Evolutionary conservation across 1,140 invertebrate species (phyloP).

Genomic region (Hesperophylax magnus): DNA sequence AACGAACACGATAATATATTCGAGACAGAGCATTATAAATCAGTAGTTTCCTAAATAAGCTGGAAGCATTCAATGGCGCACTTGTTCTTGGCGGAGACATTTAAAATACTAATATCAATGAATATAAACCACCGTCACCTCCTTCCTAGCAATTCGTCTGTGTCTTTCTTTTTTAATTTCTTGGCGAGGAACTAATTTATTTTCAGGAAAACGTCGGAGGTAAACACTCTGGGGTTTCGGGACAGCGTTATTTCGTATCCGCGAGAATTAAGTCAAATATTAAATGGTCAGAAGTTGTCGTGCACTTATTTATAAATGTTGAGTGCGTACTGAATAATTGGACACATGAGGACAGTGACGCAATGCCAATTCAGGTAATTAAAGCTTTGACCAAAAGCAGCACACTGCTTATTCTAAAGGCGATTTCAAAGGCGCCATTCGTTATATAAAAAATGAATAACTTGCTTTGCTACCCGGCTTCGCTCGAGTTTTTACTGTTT

Average conservation of each 20-base stretch:
- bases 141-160: background rate
- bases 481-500: no score
- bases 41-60: slow-evolving; percentile 4
- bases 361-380: no score
- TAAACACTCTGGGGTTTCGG: background rate
- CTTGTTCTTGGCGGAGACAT: background rate
- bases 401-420: no score
- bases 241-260: no score
- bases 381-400: no score
- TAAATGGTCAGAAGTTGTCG: background rate
- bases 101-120: slow-evolving; percentile 28
- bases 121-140: slow-evolving; percentile 6
- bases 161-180: background rate
- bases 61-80: background rate
- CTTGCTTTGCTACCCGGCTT: no score
- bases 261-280: background rate
- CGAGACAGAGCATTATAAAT: background rate
- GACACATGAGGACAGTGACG: no score
- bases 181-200: slow-evolving; percentile 33
- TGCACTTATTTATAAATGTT: no score
- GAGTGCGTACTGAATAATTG: no score
- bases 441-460: no score
- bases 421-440: no score
- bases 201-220: background rate
- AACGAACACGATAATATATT: no score